Conservation (phyloP, 2,113 vertebrate species). For the Fukomys damarensis region DNA sequence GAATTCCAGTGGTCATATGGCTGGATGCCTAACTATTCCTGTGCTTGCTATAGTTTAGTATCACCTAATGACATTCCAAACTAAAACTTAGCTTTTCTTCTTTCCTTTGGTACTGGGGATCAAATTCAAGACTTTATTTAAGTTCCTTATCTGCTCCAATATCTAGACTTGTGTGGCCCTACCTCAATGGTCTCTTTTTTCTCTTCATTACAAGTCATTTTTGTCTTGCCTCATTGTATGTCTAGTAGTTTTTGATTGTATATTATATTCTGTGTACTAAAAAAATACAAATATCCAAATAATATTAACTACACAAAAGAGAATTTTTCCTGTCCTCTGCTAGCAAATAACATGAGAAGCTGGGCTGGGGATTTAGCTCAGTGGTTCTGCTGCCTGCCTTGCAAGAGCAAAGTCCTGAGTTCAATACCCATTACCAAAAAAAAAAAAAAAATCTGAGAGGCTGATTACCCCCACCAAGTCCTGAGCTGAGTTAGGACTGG, state of each 20-base stretch:
- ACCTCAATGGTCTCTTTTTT: too few relatives aligned
- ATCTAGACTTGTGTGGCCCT: too few relatives aligned
- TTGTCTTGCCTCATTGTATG: neutral
- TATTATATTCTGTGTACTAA: neutral
- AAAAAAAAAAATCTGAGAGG: too few relatives aligned
- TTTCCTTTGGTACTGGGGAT: too few relatives aligned
- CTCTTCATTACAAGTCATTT: neutral
- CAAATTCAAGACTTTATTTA: too few relatives aligned
- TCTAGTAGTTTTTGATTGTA: neutral
- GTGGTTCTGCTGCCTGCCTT: too few relatives aligned
- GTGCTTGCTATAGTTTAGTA: neutral
- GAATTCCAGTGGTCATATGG: neutral
- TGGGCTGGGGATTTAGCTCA: too few relatives aligned
- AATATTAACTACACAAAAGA: neutral
- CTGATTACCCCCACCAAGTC: neutral
- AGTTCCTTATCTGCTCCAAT: too few relatives aligned
- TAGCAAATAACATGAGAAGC: neutral
- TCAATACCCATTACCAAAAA: too few relatives aligned
- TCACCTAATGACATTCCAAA: neutral
- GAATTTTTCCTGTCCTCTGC: neutral
- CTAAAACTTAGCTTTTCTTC: neutral
- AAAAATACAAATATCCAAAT: neutral
- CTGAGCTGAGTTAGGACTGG: neutral
- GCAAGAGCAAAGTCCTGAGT: too few relatives aligned
- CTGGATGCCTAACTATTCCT: neutral